Base-by-base conservation (phyloP, 2,113 vertebrate species). In the Archocentrus centrarchus region DNA sequence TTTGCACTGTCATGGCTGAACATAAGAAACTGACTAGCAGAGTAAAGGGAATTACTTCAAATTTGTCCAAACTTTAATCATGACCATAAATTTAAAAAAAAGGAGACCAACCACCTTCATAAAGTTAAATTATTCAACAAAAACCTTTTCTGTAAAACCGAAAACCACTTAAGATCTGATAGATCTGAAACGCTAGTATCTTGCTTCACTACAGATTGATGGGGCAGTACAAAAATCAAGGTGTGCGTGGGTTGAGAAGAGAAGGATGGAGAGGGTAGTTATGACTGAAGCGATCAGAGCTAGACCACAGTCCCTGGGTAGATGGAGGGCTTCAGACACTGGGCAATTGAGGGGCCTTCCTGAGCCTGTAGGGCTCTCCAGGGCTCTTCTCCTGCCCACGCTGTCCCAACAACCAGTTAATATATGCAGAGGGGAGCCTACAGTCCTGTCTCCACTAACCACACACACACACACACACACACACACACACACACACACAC, bases 261-360 rank as follows among this genome's bases (percentile, higher is more conserved):
- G 55, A 68, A 60, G 24, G 22, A 75, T 60, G 8, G 37, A 62
- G 35, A 66, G 50, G 75, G 84, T 76, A n/a, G 55, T 53, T 76
- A 60, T 78, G 88, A 88, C 41, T 35, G 85, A 88, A 75, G 83
- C 64, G 79, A 81, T 86, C 85, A 82, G 64, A 62, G 59, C 61
- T 18, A 73, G 82, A 89, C 86, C 59, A 13, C 61, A 85, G 50
- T 91, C 87, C 83, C 85, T 30, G 64, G 84, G 58, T 53, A 81
- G 57, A 85, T 77, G 55, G 80, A 77, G 63, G 30, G 70, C 62
- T 89, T 92, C 88, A 92, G 90, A 91, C 90, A 86, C 5, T 75
- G 88, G 79, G 80, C 80, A 88, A 89, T 92, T 83, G 85, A 88
- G 81, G 81, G 91, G 84, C 88, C 87, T 83, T 86, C 81, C 60